phyloP scores from a whole-genome alignment of 1,140 invertebrate species.

The Patella vulgata region DNA sequence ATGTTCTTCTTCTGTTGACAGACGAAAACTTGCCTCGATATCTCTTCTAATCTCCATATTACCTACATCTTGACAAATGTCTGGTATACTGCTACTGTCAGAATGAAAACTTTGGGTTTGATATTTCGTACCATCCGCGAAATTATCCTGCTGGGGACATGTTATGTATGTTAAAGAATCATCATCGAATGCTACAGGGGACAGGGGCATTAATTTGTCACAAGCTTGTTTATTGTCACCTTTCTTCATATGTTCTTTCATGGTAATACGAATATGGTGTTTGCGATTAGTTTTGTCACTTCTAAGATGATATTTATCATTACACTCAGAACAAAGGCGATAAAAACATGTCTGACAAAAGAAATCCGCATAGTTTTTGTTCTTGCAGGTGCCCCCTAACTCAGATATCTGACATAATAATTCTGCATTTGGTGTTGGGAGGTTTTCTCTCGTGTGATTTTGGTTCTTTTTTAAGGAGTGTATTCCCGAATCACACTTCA shows the following conservation, averaged over 20 bases:
- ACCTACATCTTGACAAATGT: conserved; percentile 32
- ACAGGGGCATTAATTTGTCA: conserved; percentile 46
- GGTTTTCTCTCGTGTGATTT: conserved; percentile 55
- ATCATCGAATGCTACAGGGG: conserved; percentile 43
- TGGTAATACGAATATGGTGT: conserved; percentile 44
- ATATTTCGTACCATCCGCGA: background rate
- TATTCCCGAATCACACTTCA: conserved; percentile 60
- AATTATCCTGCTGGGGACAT: conserved; percentile 43
- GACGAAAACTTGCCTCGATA: conserved; percentile 54
- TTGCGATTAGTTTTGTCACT: conserved; percentile 36
- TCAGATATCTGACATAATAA: conserved; percentile 54
- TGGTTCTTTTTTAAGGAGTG: conserved; percentile 60
- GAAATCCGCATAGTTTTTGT: conserved; percentile 64
- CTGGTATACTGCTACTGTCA: conserved; percentile 45
- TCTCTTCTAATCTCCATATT: conserved; percentile 22
- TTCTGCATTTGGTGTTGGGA: conserved; percentile 46
- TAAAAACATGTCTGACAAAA: conserved; percentile 60
- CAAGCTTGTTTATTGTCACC: conserved; percentile 15
- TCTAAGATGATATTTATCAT: conserved; percentile 49
- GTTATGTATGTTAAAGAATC: conserved; percentile 55
- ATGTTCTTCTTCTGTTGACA: conserved; percentile 65
- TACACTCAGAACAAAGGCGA: conserved; percentile 63
- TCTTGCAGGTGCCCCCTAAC: conserved; percentile 44
- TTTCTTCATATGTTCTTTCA: conserved; percentile 30
- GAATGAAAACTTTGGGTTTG: conserved; percentile 34